Evolutionary conservation across 2,797 vertebrate species (phyloP).

Genomic region (Selene dorsalis): DNA sequence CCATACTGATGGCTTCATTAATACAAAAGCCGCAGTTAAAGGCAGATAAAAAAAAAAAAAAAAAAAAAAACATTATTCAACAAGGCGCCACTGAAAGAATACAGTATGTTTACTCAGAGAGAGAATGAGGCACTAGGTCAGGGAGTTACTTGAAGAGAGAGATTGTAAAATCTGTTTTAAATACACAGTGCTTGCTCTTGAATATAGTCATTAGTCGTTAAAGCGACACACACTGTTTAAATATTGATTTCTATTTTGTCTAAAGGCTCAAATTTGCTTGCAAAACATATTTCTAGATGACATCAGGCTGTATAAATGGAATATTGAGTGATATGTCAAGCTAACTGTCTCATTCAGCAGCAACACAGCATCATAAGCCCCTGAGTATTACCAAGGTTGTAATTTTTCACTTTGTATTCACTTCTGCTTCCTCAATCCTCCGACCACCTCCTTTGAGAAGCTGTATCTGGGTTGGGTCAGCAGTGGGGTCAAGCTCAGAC

Average conservation of each 20-base stretch:
- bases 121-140: not conserved
- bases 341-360: not conserved
- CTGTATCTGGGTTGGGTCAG: slow-evolving; percentile 42
- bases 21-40: slow-evolving; percentile 2
- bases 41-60: no score
- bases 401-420: slow-evolving; percentile 21
- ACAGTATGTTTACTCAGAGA: slow-evolving; percentile 18
- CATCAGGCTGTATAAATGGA: slow-evolving; percentile 9
- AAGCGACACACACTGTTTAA: not conserved
- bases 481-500: slow-evolving; percentile 31
- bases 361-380: slow-evolving; percentile 9
- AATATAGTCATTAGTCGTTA: not conserved
- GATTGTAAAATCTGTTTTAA: slow-evolving; percentile 6
- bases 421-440: slow-evolving; percentile 5
- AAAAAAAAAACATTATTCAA: slow-evolving; percentile 17
- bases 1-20: slow-evolving; percentile 25
- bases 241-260: slow-evolving; percentile 27
- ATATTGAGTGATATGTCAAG: not conserved
- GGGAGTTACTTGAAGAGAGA: slow-evolving; percentile 9
- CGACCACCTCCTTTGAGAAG: slow-evolving; percentile 12
- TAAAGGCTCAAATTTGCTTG: not conserved
- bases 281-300: not conserved
- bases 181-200: not conserved
- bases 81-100: not conserved
- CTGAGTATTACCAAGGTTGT: slow-evolving; percentile 31